Evolutionary conservation across 1,140 invertebrate species (phyloP).

Genomic region (Centruroides vittatus): DNA sequence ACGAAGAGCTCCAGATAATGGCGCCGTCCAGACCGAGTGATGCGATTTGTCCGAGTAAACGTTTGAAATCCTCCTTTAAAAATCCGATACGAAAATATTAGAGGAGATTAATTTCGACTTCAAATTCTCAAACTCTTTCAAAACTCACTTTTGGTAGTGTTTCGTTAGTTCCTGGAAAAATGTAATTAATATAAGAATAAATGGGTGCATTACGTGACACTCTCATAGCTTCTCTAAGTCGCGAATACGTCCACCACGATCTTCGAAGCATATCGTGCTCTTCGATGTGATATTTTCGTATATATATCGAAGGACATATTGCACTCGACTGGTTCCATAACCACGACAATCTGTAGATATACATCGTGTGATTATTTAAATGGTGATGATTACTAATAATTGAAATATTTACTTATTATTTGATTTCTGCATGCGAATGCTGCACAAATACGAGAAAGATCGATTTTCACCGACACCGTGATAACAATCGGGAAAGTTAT

Average conservation of each 20-base stretch:
- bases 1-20: conserved; percentile 4
- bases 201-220: no score
- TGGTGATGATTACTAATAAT: neutral
- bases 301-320: conserved; percentile 2
- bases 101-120: no score
- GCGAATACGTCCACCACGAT: neutral
- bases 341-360: neutral
- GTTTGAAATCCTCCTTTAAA: neutral
- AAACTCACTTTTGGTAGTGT: no score
- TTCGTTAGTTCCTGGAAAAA: no score
- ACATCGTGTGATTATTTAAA: neutral
- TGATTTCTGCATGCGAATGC: neutral
- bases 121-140: no score
- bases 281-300: neutral
- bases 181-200: no score
- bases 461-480: neutral
- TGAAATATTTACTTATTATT: conserved; percentile 1
- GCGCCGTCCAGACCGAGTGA: neutral
- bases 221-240: neutral
- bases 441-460: neutral
- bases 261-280: neutral
- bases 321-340: neutral
- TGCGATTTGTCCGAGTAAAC: neutral
- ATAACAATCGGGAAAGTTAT: conserved; percentile 6
- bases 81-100: neutral